A percentile compares a stretch with the other conserved stretches of the same genome.
These are phyloP conservation scores for Phyllostomus hastatus DNA, from an alignment of 2,113 vertebrate species.

Conservation along the genomic window DNA sequence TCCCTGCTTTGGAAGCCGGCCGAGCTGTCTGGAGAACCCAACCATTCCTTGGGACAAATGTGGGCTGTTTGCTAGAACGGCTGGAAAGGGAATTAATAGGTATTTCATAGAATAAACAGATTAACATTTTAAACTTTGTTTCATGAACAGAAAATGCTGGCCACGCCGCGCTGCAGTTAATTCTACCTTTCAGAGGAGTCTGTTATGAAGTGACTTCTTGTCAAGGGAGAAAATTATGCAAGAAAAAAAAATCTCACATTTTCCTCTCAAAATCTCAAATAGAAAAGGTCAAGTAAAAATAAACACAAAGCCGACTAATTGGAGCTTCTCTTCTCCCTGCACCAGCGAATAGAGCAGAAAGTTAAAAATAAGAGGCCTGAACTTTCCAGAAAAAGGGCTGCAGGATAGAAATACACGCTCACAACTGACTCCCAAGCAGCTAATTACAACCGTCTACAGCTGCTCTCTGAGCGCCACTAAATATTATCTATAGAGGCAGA, in stretches of 20 bases:
- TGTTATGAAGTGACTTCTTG: background rate
- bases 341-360: background rate
- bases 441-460: too few relatives aligned
- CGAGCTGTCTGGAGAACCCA: background rate
- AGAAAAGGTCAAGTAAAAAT: constrained; percentile 41
- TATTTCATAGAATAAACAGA: background rate
- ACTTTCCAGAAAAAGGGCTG: background rate
- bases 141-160: background rate
- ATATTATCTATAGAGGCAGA: background rate
- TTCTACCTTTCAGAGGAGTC: background rate
- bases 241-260: background rate
- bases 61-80: background rate
- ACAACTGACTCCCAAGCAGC: background rate
- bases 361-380: background rate
- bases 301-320: constrained; percentile 10
- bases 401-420: background rate
- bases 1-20: background rate
- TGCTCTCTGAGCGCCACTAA: background rate
- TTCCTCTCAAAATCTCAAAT: background rate
- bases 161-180: background rate
- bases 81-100: background rate
- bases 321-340: background rate
- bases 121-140: background rate
- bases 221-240: background rate
- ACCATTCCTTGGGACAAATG: fast-evolving